phyloP scores from a whole-genome alignment of 2,888 invertebrate species.

The Graphium colonna region DNA sequence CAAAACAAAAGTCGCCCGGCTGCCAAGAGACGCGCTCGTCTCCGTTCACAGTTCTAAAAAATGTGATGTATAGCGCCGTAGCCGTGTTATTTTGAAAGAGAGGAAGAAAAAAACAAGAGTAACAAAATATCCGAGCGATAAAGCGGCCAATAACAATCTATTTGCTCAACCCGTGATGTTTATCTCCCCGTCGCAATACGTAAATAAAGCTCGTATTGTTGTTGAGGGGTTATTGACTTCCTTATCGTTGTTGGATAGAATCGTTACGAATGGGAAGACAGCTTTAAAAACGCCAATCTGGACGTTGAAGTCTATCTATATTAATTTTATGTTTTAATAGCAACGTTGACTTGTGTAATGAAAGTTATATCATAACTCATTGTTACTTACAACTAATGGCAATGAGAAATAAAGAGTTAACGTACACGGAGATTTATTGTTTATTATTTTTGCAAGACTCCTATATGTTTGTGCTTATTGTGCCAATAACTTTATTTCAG shows the following conservation, averaged over 20 bases:
- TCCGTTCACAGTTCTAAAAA: not conserved
- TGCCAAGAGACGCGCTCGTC: too few species aligned
- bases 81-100: slow-evolving; percentile 15
- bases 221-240: slow-evolving; percentile 19
- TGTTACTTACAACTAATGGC: too few species aligned
- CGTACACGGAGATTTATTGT: too few species aligned
- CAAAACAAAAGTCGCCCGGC: not conserved
- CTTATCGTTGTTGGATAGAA: slow-evolving; percentile 2
- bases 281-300: not conserved
- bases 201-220: slow-evolving; percentile 17
- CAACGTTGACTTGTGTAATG: not conserved
- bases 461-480: too few species aligned
- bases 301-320: not conserved
- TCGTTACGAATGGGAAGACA: slow-evolving; percentile 8
- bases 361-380: too few species aligned
- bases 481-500: too few species aligned
- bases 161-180: slow-evolving; percentile 17
- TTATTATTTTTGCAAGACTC: too few species aligned
- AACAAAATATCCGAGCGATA: slow-evolving; percentile 18
- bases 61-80: not conserved
- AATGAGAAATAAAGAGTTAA: too few species aligned
- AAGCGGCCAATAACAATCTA: slow-evolving; percentile 19
- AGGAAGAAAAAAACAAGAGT: slow-evolving; percentile 11
- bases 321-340: not conserved
- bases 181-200: slow-evolving; percentile 19